These are phyloP conservation scores for Corythaixoides concolor DNA, from an alignment of 2,113 vertebrate genomes.

Conservation along the genomic window DNA sequence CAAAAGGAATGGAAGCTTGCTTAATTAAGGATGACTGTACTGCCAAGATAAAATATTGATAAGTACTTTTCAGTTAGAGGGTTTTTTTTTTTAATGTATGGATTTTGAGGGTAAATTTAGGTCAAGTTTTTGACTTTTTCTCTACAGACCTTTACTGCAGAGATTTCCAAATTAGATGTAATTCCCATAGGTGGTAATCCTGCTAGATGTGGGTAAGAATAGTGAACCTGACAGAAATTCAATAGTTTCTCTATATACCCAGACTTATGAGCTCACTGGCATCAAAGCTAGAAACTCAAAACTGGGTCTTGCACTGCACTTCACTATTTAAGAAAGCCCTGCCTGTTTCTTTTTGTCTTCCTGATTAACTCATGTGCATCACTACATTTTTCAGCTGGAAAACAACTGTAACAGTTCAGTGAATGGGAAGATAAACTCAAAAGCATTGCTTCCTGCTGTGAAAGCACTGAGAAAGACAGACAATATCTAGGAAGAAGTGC, in stretches of 20 bases:
- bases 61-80: neutral
- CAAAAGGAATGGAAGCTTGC: neutral
- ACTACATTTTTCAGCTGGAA: neutral
- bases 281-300: neutral
- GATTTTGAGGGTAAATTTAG: neutral
- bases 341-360: neutral
- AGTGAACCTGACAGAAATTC: neutral
- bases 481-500: neutral
- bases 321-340: neutral
- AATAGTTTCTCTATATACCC: neutral
- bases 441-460: neutral
- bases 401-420: neutral
- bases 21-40: neutral
- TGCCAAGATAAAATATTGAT: neutral
- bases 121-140: neutral
- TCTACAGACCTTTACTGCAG: neutral
- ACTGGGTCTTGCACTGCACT: neutral
- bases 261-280: neutral
- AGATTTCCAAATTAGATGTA: neutral
- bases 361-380: neutral
- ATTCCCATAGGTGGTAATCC: neutral
- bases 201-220: neutral
- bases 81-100: neutral
- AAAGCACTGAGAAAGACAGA: neutral
- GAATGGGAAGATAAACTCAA: neutral